Base-by-base conservation (phyloP, 2,888 invertebrate species). In the Empis stercorea region DNA sequence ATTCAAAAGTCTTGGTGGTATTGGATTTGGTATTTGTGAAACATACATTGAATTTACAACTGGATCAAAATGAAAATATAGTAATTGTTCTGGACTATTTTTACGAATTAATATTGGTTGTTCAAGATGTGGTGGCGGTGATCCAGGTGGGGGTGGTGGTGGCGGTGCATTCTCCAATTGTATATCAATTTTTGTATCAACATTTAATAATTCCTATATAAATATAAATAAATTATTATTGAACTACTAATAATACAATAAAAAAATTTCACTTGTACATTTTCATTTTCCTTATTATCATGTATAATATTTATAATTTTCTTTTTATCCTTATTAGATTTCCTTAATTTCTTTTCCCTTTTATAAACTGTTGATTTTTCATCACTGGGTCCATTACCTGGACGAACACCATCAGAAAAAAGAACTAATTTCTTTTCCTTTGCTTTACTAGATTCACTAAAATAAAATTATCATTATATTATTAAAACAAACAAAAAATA, bases 41-140 rank as follows among this genome's bases (percentile, higher is more conserved):
- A 61, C 59, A 14, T 62, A 59, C 55, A 68, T 62, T 14, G 60
- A 56, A 46, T 61, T 60, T 7, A 63, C 62, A 3, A 58, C 48
- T 0, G 61, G 51, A 55, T 69, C 66, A 17, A 58, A 68, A 45
- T 64, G 69, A 47, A 63, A 68, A 52, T 62, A 69, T n/a, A 64
- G 53, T 5, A 58, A 51, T 44, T 56, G 60, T 30, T 51, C 56
- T 43, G 55, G 67, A 50, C 56, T 61, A 40, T 58, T 60, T 46
- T 55, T 59, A 42, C 57, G 54, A 23, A 63, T 55, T 40, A 59
- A 54, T 2, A 61, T 55, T 2, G 67, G 61, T 17, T 66, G 66
- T 9, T 62, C 59, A 36, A 61, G 30, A 41, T 59, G 51, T 10
- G 57, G 15, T 2, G 65, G 57, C 10, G 60, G 61, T 1, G 58